Base-by-base conservation (phyloP, 1,140 invertebrate species). In the Lethocerus indicus region DNA sequence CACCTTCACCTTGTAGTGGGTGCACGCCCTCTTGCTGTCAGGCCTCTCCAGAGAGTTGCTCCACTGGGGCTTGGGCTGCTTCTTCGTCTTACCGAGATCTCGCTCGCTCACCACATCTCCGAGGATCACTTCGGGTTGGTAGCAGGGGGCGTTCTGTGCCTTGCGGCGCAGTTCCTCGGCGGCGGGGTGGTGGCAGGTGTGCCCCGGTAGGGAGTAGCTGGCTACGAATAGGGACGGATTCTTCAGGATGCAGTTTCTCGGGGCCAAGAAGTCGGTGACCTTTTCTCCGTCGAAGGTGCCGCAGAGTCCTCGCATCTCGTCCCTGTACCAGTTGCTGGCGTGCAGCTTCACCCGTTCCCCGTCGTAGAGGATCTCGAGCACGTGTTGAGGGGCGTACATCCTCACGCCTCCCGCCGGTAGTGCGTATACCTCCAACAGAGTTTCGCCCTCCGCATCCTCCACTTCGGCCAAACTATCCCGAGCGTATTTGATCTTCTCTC, bases 281-380 rank as follows among this genome's bases (percentile, higher is more conserved):
- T 60, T 48, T 16, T 76, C 67, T 4, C 70, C 68, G 54, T 69
- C 71, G 64, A 71, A 76, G 27, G 67, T 68, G 7, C 79, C 81
- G 57, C 79, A 82, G 21, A 82, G 66, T 53, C 79, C 79, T 29
- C 70, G 67, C 24, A 74, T 61, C 9, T 61, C 58, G 49, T 69
- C 66, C 9, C 70, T 63, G 56, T 74, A 71, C 28, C 64, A 54
- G 5, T 63, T 59, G 13, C 58, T 58, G 25, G 59, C 54, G 21
- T 64, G 36, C 23, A 78, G 43, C 25, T 67, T 67, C 16, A 71
- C 56, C 44, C 69, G 66, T 39, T 65, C 43, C 23, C 74, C 73
- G 54, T 78, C 72, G 57, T 68, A 75, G 51, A 70, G 60, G 5
- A 71, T 55, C 14, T 67, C 60, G 37, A 78, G 60, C 3, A 60